These are phyloP conservation scores for Choloepus didactylus DNA, from an alignment of 2,797 vertebrate species.

Conservation along the genomic window DNA sequence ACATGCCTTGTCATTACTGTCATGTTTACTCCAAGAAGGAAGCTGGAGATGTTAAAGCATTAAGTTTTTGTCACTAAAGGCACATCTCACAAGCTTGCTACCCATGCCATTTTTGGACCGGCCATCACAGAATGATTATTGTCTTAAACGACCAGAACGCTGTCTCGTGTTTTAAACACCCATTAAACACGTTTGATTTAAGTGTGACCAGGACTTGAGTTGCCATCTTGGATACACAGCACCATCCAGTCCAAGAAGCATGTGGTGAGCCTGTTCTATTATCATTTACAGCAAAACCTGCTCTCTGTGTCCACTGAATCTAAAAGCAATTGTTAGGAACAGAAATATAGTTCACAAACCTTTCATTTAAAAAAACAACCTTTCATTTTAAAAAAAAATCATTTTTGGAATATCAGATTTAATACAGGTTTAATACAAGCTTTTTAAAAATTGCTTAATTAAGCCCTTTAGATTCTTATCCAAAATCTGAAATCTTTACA, in stretches of 20 bases:
- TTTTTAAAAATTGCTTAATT: conserved; percentile 43
- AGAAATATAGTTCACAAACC: conserved; percentile 62
- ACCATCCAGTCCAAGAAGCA: conserved; percentile 19
- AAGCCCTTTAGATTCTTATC: background rate
- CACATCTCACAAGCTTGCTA: background rate
- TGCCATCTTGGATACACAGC: background rate
- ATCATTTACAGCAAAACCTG: background rate
- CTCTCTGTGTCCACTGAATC: conserved; percentile 56
- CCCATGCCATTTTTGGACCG: background rate
- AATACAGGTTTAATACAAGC: background rate
- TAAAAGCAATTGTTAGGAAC: conserved; percentile 70
- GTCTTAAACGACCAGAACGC: background rate
- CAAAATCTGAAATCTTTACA: conserved; percentile 28
- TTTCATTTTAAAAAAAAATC: background rate
- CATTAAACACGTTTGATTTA: background rate
- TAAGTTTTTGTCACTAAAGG: background rate
- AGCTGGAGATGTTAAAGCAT: background rate
- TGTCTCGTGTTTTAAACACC: background rate
- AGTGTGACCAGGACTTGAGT: background rate
- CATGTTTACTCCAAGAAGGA: background rate
- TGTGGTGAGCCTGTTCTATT: background rate
- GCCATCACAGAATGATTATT: background rate
- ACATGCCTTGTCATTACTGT: background rate
- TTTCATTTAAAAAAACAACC: background rate
- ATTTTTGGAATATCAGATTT: background rate